Base-by-base conservation (phyloP, 2,797 vertebrate genomes). In the Sarcoramphus papa region DNA sequence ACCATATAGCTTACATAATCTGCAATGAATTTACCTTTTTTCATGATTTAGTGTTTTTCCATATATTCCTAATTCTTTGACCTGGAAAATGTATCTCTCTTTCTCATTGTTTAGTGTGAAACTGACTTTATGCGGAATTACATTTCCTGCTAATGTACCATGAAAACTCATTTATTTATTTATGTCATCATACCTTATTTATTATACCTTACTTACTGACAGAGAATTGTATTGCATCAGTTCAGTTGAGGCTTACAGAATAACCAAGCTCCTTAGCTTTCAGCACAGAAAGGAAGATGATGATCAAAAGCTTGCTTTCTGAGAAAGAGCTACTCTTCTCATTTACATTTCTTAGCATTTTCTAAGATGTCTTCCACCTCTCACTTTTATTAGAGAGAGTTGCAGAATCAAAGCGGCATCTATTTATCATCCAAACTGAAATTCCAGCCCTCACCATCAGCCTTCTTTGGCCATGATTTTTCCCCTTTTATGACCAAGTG, bases 271-370 rank as follows among this genome's bases (percentile, higher is more conserved):
- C 47, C 67, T 60, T 54, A 64, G 69, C 23, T 89, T 96, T 83
- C 63, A 88, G 72, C 72, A 72, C 78, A 85, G 86, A 92, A 93
- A 76, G 63, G 65, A 65, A 83, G 84, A 69, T 85, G 84, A 77
- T 88, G 87, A 95, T 92, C 81, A 88, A 92, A 94, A 85, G 87
- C 80, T 78, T 80, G 50, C 72, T 93, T 93, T 90, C 8, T 12
- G 82, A 88, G 75, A 62, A 89, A 15, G 23, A 94, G 28, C 59
- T 76, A 2, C 68, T 85, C 57, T 65, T 83, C 88, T 96, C 50
- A 91, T 96, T 95, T 92, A 84, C 88, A 85, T 94, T 93, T 95
- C 68, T 89, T 94, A 90, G 73, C 85, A 59, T 85, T 95, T 95
- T 90, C 91, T 74, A 81, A 90, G 75, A 91, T 83, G 68, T 73